A percentile compares a stretch with the other conserved stretches of the same genome.
Evolutionary conservation across 2,888 invertebrate species (phyloP).

Genomic region (Pheosia tremula): DNA sequence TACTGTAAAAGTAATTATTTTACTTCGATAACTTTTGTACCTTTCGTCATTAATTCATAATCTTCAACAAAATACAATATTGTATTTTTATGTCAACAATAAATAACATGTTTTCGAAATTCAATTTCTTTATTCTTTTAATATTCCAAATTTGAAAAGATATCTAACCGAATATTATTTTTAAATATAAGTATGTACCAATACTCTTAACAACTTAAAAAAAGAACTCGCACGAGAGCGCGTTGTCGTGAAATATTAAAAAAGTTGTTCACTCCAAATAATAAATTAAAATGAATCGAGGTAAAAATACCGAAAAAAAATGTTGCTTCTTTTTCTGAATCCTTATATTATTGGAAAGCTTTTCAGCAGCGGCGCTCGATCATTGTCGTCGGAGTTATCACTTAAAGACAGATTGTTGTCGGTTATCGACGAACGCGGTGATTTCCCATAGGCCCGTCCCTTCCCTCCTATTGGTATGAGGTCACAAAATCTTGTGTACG

Average conservation of each 20-base stretch:
- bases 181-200: neutral
- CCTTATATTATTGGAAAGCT: constrained; percentile 8
- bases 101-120: constrained; percentile 8
- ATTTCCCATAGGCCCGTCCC: constrained; percentile 42
- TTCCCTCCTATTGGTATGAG: constrained; percentile 13
- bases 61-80: neutral
- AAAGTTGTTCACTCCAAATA: constrained; percentile 3
- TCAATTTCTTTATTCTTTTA: neutral
- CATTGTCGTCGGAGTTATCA: constrained; percentile 50
- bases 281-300: constrained; percentile 3
- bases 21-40: neutral
- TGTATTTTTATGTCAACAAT: constrained; percentile 2
- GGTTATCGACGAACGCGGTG: constrained; percentile 35
- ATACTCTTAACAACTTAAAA: neutral
- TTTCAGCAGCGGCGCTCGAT: constrained; percentile 32
- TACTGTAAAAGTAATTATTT: neutral
- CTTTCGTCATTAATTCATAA: constrained; percentile 2
- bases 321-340: constrained; percentile 5
- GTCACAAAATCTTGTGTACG: constrained; percentile 18
- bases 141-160: neutral
- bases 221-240: neutral
- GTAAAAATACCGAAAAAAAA: constrained; percentile 1
- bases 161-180: neutral
- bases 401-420: constrained; percentile 42
- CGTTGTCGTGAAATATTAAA: neutral